These are phyloP conservation scores for Noctua janthe DNA, from an alignment of 2,888 invertebrate genomes.

Conservation along the genomic window DNA sequence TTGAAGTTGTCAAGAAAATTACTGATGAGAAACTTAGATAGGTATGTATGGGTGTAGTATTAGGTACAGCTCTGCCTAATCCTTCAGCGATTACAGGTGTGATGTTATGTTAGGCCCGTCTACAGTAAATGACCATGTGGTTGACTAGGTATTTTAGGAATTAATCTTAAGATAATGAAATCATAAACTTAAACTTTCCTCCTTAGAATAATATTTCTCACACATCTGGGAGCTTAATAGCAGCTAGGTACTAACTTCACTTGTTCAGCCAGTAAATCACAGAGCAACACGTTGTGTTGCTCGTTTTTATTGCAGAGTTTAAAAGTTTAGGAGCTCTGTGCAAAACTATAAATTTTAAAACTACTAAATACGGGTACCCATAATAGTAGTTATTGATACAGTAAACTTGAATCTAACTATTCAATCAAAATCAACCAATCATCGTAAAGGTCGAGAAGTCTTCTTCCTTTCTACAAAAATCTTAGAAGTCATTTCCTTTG, in stretches of 20 bases:
- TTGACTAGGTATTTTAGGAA: too few species aligned
- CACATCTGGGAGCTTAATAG: background rate
- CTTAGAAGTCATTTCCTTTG: background rate
- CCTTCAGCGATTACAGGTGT: background rate
- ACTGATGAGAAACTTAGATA: background rate
- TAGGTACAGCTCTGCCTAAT: background rate
- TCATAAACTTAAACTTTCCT: background rate
- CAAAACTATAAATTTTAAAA: background rate
- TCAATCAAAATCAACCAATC: background rate
- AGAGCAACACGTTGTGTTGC: conserved; percentile 4
- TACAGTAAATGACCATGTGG: too few species aligned
- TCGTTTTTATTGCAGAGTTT: conserved; percentile 7
- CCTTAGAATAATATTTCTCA: background rate
- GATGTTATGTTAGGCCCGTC: background rate
- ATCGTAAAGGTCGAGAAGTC: background rate
- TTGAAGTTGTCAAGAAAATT: background rate
- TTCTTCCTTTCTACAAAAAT: background rate
- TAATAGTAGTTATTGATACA: background rate
- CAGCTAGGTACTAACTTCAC: background rate
- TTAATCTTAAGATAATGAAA: background rate
- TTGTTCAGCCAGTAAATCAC: conserved; percentile 1
- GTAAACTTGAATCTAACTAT: background rate
- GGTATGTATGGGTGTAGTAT: background rate
- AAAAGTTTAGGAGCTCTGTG: conserved; percentile 21
- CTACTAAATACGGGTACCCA: background rate